Evolutionary conservation across 2,888 invertebrate genomes (phyloP), one percentile per base, ranked within the genome.

Genomic region (Aphodius sticticus): DNA sequence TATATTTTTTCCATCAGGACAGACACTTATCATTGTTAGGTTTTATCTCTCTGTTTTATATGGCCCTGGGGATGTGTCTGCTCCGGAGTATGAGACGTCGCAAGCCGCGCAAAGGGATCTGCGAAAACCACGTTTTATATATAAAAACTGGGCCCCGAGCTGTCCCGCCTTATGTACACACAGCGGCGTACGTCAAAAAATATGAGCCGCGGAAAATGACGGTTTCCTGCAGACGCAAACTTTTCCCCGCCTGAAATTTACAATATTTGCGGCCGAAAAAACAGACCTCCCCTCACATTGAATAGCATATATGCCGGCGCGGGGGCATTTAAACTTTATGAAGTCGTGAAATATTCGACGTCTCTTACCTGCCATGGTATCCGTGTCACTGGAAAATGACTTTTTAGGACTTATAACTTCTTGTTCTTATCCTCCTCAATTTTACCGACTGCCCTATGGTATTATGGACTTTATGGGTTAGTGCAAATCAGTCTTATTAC

Each of bases 11-110:
- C 53, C 53, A 53, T 53, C 53, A 12, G 9, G 53, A 53, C 53
- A 53, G 53, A 53, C 53, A 53, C 53, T 53, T 53, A 53, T 53
- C 53, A 53, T 53, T 53, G 53, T 53, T 53, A 53, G 53, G 53
- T 53, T 53, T 53, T 53, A 53, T 53, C 53, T 53, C 53, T 53
- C 53, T 53, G 53, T 53, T 53, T 53, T 53, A 53, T 53, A 53
- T 53, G 12, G 53, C 53, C 53, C 53, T 3, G 53, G 53, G 53
- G 53, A 53, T 53, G 53, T 53, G 53, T 53, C 53, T 53, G 53
- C 53, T 53, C 53, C 9, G 53, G 53, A 7, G 53, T 53, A 53
- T 3, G 53, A 38, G 53, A 53, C 53, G 4, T 53, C 2, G 12
- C 53, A 53, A 53, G 53, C 53, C 53, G 53, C 9, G 53, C 12